Base-by-base conservation (phyloP, 2,113 vertebrate species). In the Lutjanus erythropterus region DNA sequence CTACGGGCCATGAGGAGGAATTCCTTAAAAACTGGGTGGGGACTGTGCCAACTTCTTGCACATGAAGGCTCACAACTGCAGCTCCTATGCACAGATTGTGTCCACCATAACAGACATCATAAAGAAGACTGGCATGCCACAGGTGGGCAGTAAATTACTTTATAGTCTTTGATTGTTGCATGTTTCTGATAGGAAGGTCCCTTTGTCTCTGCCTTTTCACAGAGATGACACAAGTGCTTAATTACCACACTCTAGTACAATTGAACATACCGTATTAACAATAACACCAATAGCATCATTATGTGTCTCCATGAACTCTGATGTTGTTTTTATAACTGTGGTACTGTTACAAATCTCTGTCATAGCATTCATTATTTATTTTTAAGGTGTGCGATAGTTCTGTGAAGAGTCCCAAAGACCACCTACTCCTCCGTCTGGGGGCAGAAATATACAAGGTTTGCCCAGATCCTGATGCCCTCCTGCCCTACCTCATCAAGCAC, bases 361-460 rank as follows among this genome's bases (percentile, higher is more conserved):
- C n/a, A n/a, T n/a, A n/a, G n/a, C n/a, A n/a, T n/a, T n/a, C n/a
- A n/a, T 55, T 8, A 9, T 46, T 37, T 55, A 56, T 5, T n/a
- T n/a, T n/a, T n/a, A 71, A 94, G 93, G 94, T 96, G 25, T 93
- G 92, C 76, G 31, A 89, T 0, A 78, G 75, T 1, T 91, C 97
- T 0, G 91, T 96, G 9, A 91, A 93, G 21, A 86, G 60, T 80
- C 94, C 95, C 75, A 96, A 93, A 88, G 94, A 96, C 62, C 96
- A 95, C 0, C 89, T 95, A 0, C 94, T 99, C 19, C 95, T 98
- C 9, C 88, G 67, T 27, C 66, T 97, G 50, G 96, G 93, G 0
- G 44, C 93, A 0, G 89, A 96, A 15, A 70, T 97, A 3, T 96
- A 93, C 64, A 94, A 89, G n/a, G 83, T 84, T n/a, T 90, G 80